Evolutionary conservation across 2,113 vertebrate genomes (phyloP).

Genomic region (Centropus unirufus): DNA sequence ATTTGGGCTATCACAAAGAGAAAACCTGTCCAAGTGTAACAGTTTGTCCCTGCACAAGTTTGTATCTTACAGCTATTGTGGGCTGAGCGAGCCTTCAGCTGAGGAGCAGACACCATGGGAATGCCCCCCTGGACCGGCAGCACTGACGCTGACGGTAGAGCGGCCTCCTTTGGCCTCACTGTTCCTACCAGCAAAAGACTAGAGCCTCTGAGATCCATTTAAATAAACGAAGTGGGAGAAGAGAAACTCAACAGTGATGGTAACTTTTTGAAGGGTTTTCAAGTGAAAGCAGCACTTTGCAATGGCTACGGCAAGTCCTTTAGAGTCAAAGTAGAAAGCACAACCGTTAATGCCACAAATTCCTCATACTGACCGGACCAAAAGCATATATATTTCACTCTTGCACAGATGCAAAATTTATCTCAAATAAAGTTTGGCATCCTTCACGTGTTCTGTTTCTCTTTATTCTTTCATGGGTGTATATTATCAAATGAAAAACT

Average conservation of each 20-base stretch:
- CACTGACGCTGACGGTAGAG: accelerated
- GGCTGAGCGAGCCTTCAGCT: not conserved
- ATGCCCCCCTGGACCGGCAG: too few relatives aligned
- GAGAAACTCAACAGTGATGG: not conserved
- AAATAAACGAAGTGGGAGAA: not conserved
- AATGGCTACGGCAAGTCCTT: not conserved
- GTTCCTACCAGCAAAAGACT: not conserved
- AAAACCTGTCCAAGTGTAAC: not conserved
- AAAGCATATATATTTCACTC: not conserved
- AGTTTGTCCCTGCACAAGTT: not conserved
- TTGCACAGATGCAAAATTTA: not conserved
- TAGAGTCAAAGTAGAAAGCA: not conserved
- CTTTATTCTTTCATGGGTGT: not conserved
- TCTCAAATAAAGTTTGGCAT: not conserved
- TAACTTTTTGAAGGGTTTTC: not conserved
- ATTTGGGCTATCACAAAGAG: not conserved
- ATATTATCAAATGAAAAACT: not conserved
- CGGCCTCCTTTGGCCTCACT: not conserved
- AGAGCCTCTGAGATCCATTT: not conserved
- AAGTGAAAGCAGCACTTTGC: not conserved
- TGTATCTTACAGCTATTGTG: not conserved
- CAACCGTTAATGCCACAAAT: not conserved
- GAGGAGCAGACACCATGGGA: not conserved
- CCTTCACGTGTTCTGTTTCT: not conserved
- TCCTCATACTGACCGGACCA: not conserved